Conservation (phyloP, 2,888 invertebrate genomes). For the Pristionchus maxplancki region DNA sequence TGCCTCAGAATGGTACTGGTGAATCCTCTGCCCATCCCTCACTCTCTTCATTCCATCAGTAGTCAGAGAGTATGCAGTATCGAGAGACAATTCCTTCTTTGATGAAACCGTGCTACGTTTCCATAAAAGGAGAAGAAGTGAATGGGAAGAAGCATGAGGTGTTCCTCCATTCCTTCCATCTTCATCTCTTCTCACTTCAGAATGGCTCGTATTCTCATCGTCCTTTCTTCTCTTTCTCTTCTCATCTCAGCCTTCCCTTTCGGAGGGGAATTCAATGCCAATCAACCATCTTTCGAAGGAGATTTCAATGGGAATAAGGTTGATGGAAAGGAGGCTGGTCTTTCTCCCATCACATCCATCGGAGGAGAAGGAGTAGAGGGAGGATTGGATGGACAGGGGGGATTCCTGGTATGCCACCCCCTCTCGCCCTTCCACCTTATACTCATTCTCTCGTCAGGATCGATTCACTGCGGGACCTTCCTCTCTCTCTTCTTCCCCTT, state of each 20-base stretch:
- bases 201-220: background rate
- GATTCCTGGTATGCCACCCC: too few species aligned
- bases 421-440: background rate
- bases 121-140: background rate
- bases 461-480: background rate
- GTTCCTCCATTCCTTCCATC: background rate
- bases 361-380: background rate
- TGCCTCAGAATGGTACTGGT: constrained; percentile 17
- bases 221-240: background rate
- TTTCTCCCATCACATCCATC: background rate
- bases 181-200: background rate
- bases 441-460: background rate
- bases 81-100: background rate
- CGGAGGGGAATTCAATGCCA: background rate
- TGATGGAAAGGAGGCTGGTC: background rate
- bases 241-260: background rate
- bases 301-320: background rate
- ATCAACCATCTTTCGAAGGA: background rate
- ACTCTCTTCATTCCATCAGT: background rate
- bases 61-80: background rate
- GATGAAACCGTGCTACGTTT: background rate
- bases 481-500: background rate
- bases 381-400: background rate
- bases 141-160: background rate
- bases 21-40: background rate